These are phyloP conservation scores for Syngnathus scovelli DNA, from an alignment of 2,113 vertebrate genomes.

Conservation along the genomic window DNA sequence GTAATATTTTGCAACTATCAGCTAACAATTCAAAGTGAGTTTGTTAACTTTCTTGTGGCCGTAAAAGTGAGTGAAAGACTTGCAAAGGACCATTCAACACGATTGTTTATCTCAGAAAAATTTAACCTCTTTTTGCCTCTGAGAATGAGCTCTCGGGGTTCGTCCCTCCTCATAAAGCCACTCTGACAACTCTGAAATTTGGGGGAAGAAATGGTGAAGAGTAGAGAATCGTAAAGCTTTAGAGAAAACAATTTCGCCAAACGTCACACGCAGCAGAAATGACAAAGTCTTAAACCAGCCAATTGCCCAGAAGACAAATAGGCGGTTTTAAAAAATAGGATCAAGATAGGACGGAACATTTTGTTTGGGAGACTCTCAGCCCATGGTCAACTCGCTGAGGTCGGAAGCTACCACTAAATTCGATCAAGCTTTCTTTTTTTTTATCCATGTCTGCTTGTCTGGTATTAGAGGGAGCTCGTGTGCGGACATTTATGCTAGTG, in stretches of 20 bases:
- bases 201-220: background rate
- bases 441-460: background rate
- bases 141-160: background rate
- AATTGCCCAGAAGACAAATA: conserved; percentile 27
- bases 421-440: conserved; percentile 14
- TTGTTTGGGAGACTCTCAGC: conserved; percentile 41
- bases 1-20: conserved; percentile 22
- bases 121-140: background rate
- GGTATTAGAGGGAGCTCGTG: background rate
- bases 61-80: background rate
- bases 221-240: conserved; percentile 3
- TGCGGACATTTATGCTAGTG: background rate
- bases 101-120: background rate
- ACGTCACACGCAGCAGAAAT: conserved; percentile 29
- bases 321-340: conserved; percentile 50
- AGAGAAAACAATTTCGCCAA: conserved; percentile 15
- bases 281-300: conserved; percentile 21
- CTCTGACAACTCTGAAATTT: background rate
- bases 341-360: conserved; percentile 33
- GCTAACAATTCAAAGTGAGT: background rate
- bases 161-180: background rate
- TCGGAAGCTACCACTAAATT: conserved; percentile 14
- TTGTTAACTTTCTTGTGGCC: background rate
- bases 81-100: background rate
- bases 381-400: conserved; percentile 33